Evolutionary conservation across 2,113 vertebrate genomes (phyloP), one percentile per base, ranked within the genome.

Genomic region (Cyprinodon variegatus): DNA sequence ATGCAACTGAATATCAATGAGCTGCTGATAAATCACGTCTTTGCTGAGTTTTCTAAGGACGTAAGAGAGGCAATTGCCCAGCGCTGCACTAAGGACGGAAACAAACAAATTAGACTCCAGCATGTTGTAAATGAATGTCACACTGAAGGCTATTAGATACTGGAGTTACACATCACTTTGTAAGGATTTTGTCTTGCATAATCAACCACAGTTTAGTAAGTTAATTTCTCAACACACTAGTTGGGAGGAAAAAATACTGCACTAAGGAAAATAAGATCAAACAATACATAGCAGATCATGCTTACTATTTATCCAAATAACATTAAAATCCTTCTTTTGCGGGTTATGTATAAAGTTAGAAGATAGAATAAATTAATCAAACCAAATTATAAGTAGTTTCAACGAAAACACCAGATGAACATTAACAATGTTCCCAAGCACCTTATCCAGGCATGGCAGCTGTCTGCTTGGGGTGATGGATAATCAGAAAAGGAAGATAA

Each of bases 1-100:
- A 74, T 64, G 76, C 80, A 68, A 83, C 80, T 83, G 91, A 92
- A 92, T 93, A 79, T 90, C 85, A 92, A 93, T 86, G 82, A 88
- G 84, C 59, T 43, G 39, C 76, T 85, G 88, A 92, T 86, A 88
- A 92, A 89, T 91, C 83, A 79, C 78, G 82, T 85, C 75, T 81
- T 69, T 76, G 78, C 80, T 65, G 65, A 89, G 81, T 70, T 79
- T 79, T 79, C 77, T 2, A 57, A 88, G 69, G 81, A 72, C 77
- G 65, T 20, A n/a, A 72, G 61, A 80, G 72, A 85, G 76, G 72
- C 77, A 88, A 80, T 88, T 71, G 53, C 74, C 62, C 74, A 85
- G 69, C 80, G 74, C 84, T 77, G 77, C 72, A 82, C 65, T 86
- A 89, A 89, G 83, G 87, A 87, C 84, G 83, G 53, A 71, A 50